Evolutionary conservation across 1,140 invertebrate species (phyloP).

Genomic region (Atta colombica): DNA sequence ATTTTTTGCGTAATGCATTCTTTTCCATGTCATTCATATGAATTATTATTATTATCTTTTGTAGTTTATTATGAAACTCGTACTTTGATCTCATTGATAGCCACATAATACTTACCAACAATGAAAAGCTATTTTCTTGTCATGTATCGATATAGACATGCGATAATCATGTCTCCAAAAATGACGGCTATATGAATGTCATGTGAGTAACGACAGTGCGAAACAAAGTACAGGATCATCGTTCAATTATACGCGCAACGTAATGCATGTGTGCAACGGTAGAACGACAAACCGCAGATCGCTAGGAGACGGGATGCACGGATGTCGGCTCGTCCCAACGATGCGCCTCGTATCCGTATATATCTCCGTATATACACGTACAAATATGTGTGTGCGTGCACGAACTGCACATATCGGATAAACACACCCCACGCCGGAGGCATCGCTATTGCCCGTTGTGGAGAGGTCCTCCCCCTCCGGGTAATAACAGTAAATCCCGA

Average conservation of each 20-base stretch:
- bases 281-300: constrained; percentile 68
- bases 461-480: constrained; percentile 79
- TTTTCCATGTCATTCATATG: not conserved
- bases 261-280: constrained; percentile 59
- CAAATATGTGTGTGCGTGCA: not conserved
- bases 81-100: not conserved
- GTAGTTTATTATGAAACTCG: not conserved
- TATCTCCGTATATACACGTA: not conserved
- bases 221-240: constrained; percentile 67
- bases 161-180: constrained; percentile 16
- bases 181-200: not conserved
- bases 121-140: not conserved
- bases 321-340: constrained; percentile 16
- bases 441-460: constrained; percentile 74
- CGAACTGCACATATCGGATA: constrained; percentile 67
- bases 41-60: not conserved
- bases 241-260: constrained; percentile 69
- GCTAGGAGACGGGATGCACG: constrained; percentile 68
- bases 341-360: not conserved
- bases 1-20: not conserved
- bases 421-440: constrained; percentile 72
- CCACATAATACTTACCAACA: not conserved
- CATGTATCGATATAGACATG: not conserved
- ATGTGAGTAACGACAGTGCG: constrained; percentile 47
- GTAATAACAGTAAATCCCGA: constrained; percentile 86